Percentiles rank a stretch among this genome's conserved stretches.
These are phyloP conservation scores for Julus scandinavius DNA, from an alignment of 2,888 invertebrate species.

Conservation along the genomic window DNA sequence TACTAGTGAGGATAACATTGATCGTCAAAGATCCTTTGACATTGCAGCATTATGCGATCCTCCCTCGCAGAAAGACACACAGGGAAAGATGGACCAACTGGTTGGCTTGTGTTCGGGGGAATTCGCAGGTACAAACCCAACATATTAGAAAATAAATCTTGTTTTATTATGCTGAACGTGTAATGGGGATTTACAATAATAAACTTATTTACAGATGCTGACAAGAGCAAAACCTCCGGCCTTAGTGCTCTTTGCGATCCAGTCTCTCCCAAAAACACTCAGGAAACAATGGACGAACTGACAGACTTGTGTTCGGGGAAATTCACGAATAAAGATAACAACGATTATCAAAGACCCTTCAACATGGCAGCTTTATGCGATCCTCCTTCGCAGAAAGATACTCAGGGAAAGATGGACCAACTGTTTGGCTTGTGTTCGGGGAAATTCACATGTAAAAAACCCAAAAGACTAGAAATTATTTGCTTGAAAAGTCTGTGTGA, in stretches of 20 bases:
- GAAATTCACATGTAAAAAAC: not conserved
- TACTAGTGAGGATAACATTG: not conserved
- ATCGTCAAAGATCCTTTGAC: not conserved
- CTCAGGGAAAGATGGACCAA: not conserved
- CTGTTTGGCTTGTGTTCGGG: not conserved
- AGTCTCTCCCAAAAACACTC: constrained; percentile 58
- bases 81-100: not conserved
- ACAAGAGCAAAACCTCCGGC: not conserved
- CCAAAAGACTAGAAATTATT: no score
- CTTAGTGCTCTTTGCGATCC: not conserved
- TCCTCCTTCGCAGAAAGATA: not conserved
- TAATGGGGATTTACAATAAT: not conserved
- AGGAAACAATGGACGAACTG: constrained; percentile 57
- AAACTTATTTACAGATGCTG: no score
- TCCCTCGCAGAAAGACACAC: not conserved
- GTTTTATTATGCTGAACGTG: not conserved
- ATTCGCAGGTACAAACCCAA: not conserved
- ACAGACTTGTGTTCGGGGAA: constrained; percentile 59
- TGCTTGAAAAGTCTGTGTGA: no score
- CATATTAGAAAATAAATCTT: no score
- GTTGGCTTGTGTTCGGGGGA: not conserved
- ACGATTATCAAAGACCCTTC: not conserved
- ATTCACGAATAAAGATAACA: constrained; percentile 53
- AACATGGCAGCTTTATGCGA: not conserved
- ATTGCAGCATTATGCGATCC: not conserved